Conservation (phyloP, 2,888 invertebrate species). For the Cheilosia pagana region DNA sequence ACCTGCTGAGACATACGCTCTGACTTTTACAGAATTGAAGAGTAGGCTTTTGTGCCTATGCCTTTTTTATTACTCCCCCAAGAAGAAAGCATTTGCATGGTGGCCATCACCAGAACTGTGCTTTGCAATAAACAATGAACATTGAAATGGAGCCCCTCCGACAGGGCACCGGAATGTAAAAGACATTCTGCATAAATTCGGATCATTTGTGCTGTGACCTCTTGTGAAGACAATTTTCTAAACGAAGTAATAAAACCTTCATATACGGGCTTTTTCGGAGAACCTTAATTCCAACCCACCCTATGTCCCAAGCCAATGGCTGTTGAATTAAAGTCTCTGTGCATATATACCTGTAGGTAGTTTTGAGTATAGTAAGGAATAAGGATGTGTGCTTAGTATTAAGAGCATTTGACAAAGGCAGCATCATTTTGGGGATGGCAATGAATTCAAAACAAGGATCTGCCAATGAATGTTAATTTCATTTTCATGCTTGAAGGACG, state of each 20-base stretch:
- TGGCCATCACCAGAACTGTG: not conserved
- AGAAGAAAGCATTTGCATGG: too few relatives aligned
- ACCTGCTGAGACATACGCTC: too few relatives aligned
- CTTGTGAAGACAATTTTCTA: constrained; percentile 15
- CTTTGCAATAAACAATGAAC: constrained; percentile 31
- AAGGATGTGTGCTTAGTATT: constrained; percentile 10
- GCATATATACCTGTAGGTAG: too few relatives aligned
- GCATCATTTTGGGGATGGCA: constrained; percentile 24
- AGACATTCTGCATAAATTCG: not conserved
- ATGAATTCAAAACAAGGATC: constrained; percentile 16
- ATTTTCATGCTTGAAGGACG: not conserved
- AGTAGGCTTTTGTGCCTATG: too few relatives aligned
- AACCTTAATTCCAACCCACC: constrained; percentile 1
- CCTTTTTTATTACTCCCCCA: too few relatives aligned
- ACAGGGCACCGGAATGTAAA: constrained; percentile 3
- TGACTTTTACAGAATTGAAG: too few relatives aligned
- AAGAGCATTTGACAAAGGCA: constrained; percentile 14
- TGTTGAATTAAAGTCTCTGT: not conserved
- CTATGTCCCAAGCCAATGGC: not conserved
- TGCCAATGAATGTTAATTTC: constrained; percentile 35
- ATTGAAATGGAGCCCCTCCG: not conserved
- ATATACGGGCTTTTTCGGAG: constrained; percentile 13
- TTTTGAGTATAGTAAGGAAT: too few relatives aligned
- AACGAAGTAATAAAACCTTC: constrained; percentile 31
- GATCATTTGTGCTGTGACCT: constrained; percentile 15